Evolutionary conservation across 2,888 invertebrate genomes (phyloP), one percentile per base, ranked within the genome.

Genomic region (Zeuzera pyrina): DNA sequence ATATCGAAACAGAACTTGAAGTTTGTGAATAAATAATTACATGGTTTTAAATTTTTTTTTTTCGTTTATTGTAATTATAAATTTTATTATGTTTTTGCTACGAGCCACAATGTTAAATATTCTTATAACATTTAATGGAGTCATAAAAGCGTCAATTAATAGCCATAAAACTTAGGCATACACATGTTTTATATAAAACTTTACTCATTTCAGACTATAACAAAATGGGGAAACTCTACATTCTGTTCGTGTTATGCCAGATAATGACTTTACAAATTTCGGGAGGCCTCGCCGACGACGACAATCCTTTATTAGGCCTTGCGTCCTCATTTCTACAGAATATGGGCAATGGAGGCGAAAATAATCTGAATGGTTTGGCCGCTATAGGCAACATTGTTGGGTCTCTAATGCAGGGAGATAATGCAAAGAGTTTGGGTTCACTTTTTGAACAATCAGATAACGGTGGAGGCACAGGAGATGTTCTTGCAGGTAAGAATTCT

Each of bases 241-340:
- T 65, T 6, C 35, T 70, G n/a, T 21, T 70, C 1, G 35, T 66
- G 2, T 22, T 55, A 0, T 69, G 62, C 34, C 63, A 64, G 37
- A 33, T 67, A n/a, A 15, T 62, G 23, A 47, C 54, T 21, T 48
- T 65, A 22, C 69, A 57, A 49, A 77, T 52, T 12, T 43, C 61
- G n/a, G 53, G 53, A 5, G 57, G 58, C 52, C 49, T 69, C 53
- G 46, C 79, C 12, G 87, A 86, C 39, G 85, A 86, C 22, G 72
- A 87, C 1, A 88, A 85, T 52, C 89, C 89, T 0, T 79, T 92
- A 30, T 55, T 91, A 43, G 90, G 92, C 43, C 85, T 90, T 36
- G 91, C 91, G 0, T 86, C 89, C 2, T 84, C 88, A 11, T 85
- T 93, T 33, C 77, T 92, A 24, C 87, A 89, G 50, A 88, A 88